Evolutionary conservation across 2,113 vertebrate species (phyloP), one percentile per base, ranked within the genome.

Genomic region (Alethe diademata): DNA sequence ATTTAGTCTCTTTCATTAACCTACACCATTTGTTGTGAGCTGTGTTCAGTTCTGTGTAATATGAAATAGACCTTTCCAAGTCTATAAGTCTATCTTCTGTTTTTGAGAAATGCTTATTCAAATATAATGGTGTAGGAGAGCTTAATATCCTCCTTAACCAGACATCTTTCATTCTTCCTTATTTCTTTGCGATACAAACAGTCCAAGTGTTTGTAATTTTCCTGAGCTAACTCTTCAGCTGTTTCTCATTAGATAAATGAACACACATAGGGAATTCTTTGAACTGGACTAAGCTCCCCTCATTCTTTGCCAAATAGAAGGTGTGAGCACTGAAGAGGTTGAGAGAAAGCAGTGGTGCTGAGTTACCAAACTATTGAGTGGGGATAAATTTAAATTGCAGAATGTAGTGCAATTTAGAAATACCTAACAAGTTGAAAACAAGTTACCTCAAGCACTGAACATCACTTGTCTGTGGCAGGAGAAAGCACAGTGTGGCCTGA

Each of bases 401-500:
- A 78, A 38, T 18, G 3, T 7, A 28, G 11, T 19, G 29, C 17
- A 35, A 23, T 26, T 31, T 53, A 38, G 57, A 70, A 65, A 70
- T 50, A 31, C 14, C 18, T 66, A 14, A 72, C 12, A 35, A 25
- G 36, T 14, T 42, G 23, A 70, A 73, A 86, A 57, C 19, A 54
- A 86, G 12, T 57, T 83, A 65, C 19, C 19, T 73, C 28, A 42
- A 64, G 38, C 33, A 33, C 14, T 62, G 42, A 28, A n/a, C 54
- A 58, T 33, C 7, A 6, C n/a, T 72, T 61, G 17, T 51, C 40
- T 65, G 42, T 54, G 56, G 19, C 38, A 83, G 60, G 23, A 83
- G 7, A 31, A 24, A 53, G 42, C 19, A 76, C 3, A 51, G 28
- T 0, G 0, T 18, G 20, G 29, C 29, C 14, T 86, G 4, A n/a